Evolutionary conservation across 2,113 vertebrate genomes (phyloP).

Genomic region (Plecotus auritus): DNA sequence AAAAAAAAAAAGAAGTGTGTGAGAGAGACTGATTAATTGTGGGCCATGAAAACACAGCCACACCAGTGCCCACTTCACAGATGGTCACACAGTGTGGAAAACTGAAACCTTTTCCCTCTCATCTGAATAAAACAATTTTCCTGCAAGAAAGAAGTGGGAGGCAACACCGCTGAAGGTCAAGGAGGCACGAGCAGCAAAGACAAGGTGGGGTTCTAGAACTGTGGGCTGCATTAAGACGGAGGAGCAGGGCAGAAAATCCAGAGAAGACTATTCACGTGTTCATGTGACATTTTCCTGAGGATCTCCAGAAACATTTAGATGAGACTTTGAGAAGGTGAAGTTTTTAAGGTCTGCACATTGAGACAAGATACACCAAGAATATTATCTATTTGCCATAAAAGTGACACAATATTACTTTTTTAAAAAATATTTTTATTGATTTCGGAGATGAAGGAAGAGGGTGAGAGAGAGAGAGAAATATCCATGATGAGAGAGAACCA

Average conservation of each 20-base stretch:
- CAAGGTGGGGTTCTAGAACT: background rate
- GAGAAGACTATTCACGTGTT: background rate
- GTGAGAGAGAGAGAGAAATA: too few relatives aligned
- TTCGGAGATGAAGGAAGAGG: too few relatives aligned
- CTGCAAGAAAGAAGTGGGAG: background rate
- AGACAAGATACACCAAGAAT: background rate
- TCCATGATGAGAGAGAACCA: too few relatives aligned
- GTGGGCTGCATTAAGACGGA: background rate
- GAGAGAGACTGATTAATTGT: background rate
- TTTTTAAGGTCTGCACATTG: background rate
- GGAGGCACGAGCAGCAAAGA: background rate
- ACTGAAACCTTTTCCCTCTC: background rate
- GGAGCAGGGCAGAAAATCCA: background rate
- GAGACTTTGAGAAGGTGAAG: background rate
- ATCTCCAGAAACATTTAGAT: background rate
- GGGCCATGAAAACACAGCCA: background rate
- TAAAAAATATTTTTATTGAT: too few relatives aligned
- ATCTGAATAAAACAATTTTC: background rate
- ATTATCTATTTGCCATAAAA: background rate
- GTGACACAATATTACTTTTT: background rate
- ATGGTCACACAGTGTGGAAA: background rate
- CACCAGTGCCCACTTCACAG: background rate
- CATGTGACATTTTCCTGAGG: background rate
- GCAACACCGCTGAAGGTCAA: accelerated
- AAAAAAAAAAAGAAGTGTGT: background rate